Percentiles rank a stretch among this genome's conserved stretches.
phyloP scores from a whole-genome alignment of 2,113 vertebrate genomes.

The Strix aluco region DNA sequence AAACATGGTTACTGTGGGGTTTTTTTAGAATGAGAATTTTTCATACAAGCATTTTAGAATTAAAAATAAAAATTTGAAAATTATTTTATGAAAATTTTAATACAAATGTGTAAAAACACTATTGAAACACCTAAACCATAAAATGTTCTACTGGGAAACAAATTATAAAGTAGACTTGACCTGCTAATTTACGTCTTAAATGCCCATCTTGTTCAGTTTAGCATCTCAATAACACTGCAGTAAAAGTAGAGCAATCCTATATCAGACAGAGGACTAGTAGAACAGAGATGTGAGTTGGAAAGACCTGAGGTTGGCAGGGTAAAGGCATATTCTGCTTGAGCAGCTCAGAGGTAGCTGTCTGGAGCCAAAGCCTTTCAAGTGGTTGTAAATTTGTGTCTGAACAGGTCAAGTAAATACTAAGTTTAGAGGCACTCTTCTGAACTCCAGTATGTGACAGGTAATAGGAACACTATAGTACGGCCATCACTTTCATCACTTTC shows the following conservation, averaged over 20 bases:
- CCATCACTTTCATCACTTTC: not conserved
- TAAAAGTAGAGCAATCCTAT: not conserved
- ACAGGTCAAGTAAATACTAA: not conserved
- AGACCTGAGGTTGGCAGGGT: fast-evolving
- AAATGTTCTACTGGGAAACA: not conserved
- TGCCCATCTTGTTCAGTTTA: not conserved
- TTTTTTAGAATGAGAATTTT: not conserved
- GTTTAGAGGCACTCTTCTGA: not conserved
- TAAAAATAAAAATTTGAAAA: not conserved
- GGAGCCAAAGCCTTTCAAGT: not conserved
- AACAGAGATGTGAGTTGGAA: not conserved
- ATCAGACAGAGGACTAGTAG: not conserved
- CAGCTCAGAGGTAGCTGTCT: not conserved
- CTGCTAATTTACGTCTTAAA: not conserved
- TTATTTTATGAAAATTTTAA: not conserved
- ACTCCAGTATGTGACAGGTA: not conserved
- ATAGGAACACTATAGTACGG: not conserved
- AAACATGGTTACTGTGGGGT: fast-evolving
- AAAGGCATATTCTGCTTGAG: not conserved
- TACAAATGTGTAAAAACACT: not conserved
- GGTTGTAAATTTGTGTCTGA: not conserved
- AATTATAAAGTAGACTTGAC: not conserved
- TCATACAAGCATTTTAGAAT: not conserved
- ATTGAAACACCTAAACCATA: not conserved
- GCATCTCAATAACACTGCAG: not conserved